Evolutionary conservation across 1,140 invertebrate species (phyloP), one percentile per base, ranked within the genome.

Genomic region (Delia radicum): DNA sequence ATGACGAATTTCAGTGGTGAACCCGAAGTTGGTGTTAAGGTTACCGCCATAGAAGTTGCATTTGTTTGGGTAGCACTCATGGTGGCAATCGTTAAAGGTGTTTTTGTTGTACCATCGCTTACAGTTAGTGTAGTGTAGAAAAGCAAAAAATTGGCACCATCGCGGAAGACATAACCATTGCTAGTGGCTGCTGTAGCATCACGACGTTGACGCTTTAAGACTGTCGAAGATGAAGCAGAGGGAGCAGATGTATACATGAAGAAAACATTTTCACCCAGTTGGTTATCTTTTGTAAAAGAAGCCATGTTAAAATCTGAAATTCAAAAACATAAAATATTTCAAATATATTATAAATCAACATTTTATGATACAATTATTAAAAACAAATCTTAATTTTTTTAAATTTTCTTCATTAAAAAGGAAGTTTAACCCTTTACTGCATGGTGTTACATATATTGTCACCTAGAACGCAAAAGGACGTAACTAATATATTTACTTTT

Each of bases 271-370:
- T 83, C 85, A 5, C 80, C 71, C 33, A 83, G 61, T 37, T 82
- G 77, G 75, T 81, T 78, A 42, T 10, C 13, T 10, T 37, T 37
- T 7, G 77, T 81, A 71, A 85, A 72, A 71, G 79, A 77, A 28
- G 80, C 79, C 18, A 85, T 85, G 21, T 80, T 79, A n/a, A 78
- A 71, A 73, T 86, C 86, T 88, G 79, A 80, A 84, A 82, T 82
- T 37, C 27, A 55, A 84, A 62, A 42, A 73, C 72, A 46, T 75
- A 72, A 18, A 28, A 28, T 13, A 73, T 62, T 61, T 74, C 69
- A 18, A 2, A 15, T 18, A n/a, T n/a, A n/a, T n/a, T n/a, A n/a
- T n/a, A n/a, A n/a, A n/a, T n/a, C n/a, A n/a, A n/a, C n/a, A n/a
- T n/a, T n/a, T n/a, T n/a, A n/a, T n/a, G n/a, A n/a, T n/a, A n/a